Base-by-base conservation (phyloP, 2,888 invertebrate genomes). In the Clusia tigrina region DNA sequence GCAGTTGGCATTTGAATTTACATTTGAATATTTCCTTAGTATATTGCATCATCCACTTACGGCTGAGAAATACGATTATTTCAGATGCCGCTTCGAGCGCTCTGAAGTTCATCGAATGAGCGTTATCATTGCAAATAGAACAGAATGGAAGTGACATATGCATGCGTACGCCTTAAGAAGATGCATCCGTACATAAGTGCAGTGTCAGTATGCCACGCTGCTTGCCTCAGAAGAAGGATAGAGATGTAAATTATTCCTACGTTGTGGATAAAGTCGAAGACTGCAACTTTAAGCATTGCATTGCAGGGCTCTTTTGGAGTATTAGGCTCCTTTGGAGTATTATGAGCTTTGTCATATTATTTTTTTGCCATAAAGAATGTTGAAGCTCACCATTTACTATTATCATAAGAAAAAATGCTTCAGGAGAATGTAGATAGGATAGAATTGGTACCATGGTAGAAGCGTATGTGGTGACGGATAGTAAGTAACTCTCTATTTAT, bases 21-120 rank as follows among this genome's bases (percentile, higher is more conserved):
- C 32, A 20, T 26, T 48, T 32, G 37, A 22, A 6, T 56, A 15
- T 54, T 54, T 46, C 24, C 12, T 60, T 25, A 24, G 18, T 42
- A 54, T 38, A 60, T 23, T 48, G 46, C 57, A 48, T n/a, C n/a
- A n/a, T 42, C 42, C 42, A 17, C 42, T 42, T 42, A 42, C 42
- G 42, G n/a, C 54, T 48, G 64, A 60, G n/a, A 5, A 12, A 38
- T 18, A 42, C 56, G 59, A 17, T 51, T 62, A 55, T 63, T 55
- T 3, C 20, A 74, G 71, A 71, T 73, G 74, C 71, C 76, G 74
- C 76, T 76, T 69, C 57, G 42, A 72, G 76, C 74, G 67, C 65
- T 72, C 74, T 74, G 69, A 48, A 67, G 64, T 65, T 62, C 60
- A 65, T 60, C 62, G 51, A 64, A 66, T 25, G 23, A 60, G 42